Conservation (phyloP, 2,888 invertebrate species). For the Plagiodera versicolora region DNA sequence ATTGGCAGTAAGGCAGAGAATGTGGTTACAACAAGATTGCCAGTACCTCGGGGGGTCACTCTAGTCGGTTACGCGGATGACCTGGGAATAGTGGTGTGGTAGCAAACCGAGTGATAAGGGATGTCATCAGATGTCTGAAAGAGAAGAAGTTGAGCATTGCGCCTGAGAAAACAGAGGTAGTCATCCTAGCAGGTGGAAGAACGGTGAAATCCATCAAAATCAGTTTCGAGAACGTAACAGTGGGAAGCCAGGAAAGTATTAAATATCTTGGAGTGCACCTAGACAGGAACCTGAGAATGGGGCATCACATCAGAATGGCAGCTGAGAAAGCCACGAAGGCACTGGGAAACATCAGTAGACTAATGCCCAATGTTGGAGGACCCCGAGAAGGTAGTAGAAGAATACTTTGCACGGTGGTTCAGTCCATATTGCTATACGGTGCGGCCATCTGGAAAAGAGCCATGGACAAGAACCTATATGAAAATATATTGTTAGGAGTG, state of each 20-base stretch:
- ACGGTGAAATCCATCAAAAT: not conserved
- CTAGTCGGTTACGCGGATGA: conserved; percentile 14
- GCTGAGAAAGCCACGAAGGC: too few species aligned
- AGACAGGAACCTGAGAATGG: conserved; percentile 1
- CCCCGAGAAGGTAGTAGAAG: conserved; percentile 1
- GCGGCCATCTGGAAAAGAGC: conserved; percentile 9
- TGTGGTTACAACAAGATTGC: too few species aligned
- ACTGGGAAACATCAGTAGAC: too few species aligned
- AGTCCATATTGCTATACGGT: conserved; percentile 7
- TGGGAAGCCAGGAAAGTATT: conserved; percentile 1
- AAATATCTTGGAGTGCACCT: conserved; percentile 1
- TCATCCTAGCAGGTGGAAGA: conserved; percentile 12
- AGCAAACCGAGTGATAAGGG: not conserved
- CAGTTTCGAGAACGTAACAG: conserved; percentile 1
- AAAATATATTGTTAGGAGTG: conserved; percentile 8
- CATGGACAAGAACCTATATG: conserved; percentile 9
- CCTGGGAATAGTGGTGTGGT: conserved; percentile 6
- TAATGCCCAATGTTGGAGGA: not conserved
- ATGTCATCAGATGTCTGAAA: conserved; percentile 1
- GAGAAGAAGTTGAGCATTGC: conserved; percentile 13
- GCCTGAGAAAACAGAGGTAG: conserved; percentile 20
- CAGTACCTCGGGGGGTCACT: too few species aligned
- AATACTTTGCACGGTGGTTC: not conserved
- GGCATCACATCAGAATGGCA: not conserved
- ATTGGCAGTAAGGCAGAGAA: too few species aligned